Base-by-base conservation (phyloP, 2,888 invertebrate genomes). In the Aradus depressus region DNA sequence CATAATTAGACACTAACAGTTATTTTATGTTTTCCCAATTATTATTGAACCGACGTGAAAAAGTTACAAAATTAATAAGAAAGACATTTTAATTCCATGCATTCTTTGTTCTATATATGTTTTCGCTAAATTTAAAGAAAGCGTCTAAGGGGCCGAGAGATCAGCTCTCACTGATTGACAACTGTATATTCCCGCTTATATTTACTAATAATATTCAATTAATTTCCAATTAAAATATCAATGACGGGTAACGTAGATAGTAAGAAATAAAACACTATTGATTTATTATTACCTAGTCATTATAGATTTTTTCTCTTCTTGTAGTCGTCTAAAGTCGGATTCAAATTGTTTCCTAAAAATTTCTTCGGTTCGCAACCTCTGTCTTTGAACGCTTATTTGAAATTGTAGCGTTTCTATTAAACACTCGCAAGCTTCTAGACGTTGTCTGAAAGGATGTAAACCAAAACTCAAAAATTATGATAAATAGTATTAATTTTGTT, bases 341-440 rank as follows among this genome's bases (percentile, higher is more conserved):
- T 65, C 65, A 16, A 65, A 60, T 57, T 64, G 61, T 50, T 63
- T 63, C 16, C 65, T 56, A 21, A 65, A 63, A 48, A 62, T 62
- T 58, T 65, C 65, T 57, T 65, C 65, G n/a, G 63, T 62, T 37
- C 61, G 50, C 21, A 64, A 54, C 50, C 64, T 59, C 39, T 63
- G 64, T 50, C 62, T 60, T 54, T 65, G 65, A 16, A 64, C 61
- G 31, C 61, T 60, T n/a, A 65, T 53, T 51, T 64, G 64, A 28
- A 62, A 60, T 51, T 65, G 64, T 16, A 65, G 51, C 31, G 62
- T 62, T 50, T 64, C 62, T 26, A 64, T 62, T 56, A 64, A 62
- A 42, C 63, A 64, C 49, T 64, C 58, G 50, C 63, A 62, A 12
- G 62, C 62, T 56, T 64, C 64, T 31, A 65, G 54, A 19, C 64